Base-by-base conservation (phyloP, 2,888 invertebrate genomes). In the Sepioteuthis lessoniana region DNA sequence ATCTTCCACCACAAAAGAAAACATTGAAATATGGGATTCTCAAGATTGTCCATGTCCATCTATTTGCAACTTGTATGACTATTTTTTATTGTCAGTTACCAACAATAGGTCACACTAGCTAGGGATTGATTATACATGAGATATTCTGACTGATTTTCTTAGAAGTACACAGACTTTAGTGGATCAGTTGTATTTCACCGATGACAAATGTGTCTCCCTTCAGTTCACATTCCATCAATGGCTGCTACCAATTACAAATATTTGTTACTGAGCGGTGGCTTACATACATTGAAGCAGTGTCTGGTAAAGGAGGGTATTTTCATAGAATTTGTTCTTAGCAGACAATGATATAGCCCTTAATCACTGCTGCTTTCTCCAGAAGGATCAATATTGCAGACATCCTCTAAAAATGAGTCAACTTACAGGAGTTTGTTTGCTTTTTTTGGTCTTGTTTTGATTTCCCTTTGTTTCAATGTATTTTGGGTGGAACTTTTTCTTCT, bases 241-340 rank as follows among this genome's bases (percentile, higher is more conserved):
- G n/a, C 19, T 76, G n/a, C 4, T n/a, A 35, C n/a, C 76, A 76
- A 76, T 76, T n/a, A 76, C n/a, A 76, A 76, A 76, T 76, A 76
- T 76, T 76, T 76, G 76, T 76, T 76, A 76, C n/a, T 35, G n/a
- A n/a, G 16, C 19, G 76, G n/a, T 76, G 16, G 76, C 76, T 76
- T 35, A 76, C 76, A n/a, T 76, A n/a, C n/a, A 35, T 76, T 35
- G 76, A n/a, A 55, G 25, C 55, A 16, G 76, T 76, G 76, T 76
- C 76, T n/a, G 76, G 76, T 76, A 76, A 76, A n/a, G n/a, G n/a
- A n/a, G n/a, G n/a, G 76, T 76, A 76, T 76, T 76, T 76, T 76
- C 76, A 76, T 76, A 76, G n/a, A 76, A 76, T 76, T n/a, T 76
- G 76, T n/a, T 76, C 76, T 76, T 76, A 76, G 76, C n/a, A 35